These are phyloP conservation scores for Spongilla lacustris DNA, from an alignment of 37 sponge, comb jelly and placozoan genomes.

Conservation along the genomic window DNA sequence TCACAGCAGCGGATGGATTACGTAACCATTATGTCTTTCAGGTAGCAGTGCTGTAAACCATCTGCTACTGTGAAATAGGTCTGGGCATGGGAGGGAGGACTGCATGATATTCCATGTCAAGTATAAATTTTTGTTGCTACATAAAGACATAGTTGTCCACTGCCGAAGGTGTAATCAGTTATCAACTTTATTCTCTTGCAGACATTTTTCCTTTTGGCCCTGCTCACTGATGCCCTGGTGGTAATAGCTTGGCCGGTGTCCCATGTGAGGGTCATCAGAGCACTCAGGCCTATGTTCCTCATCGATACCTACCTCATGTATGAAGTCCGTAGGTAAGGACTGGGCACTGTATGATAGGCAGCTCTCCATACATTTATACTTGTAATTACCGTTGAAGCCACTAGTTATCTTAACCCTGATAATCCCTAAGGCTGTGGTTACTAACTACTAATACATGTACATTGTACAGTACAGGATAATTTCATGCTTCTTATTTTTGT, in stretches of 20 bases:
- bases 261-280: slow-evolving; percentile 71
- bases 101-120: too few relatives aligned
- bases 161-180: not conserved
- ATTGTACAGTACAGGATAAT: not conserved
- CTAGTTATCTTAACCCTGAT: too few relatives aligned
- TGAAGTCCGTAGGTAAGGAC: slow-evolving; percentile 75
- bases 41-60: too few relatives aligned
- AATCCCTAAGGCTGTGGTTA: too few relatives aligned
- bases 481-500: too few relatives aligned
- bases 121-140: too few relatives aligned
- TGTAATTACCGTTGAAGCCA: too few relatives aligned
- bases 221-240: slow-evolving; percentile 60
- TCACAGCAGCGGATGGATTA: too few relatives aligned
- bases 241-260: slow-evolving; percentile 31
- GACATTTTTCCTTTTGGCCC: slow-evolving; percentile 49
- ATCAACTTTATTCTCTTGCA: slow-evolving; percentile 1
- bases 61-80: too few relatives aligned
- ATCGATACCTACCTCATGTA: slow-evolving; percentile 70
- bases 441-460: not conserved
- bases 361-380: not conserved
- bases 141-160: too few relatives aligned
- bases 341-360: not conserved
- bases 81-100: not conserved
- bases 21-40: too few relatives aligned
- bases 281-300: slow-evolving; percentile 78